Evolutionary conservation across 2,113 vertebrate species (phyloP).

Genomic region (Gorsachius goisagi): DNA sequence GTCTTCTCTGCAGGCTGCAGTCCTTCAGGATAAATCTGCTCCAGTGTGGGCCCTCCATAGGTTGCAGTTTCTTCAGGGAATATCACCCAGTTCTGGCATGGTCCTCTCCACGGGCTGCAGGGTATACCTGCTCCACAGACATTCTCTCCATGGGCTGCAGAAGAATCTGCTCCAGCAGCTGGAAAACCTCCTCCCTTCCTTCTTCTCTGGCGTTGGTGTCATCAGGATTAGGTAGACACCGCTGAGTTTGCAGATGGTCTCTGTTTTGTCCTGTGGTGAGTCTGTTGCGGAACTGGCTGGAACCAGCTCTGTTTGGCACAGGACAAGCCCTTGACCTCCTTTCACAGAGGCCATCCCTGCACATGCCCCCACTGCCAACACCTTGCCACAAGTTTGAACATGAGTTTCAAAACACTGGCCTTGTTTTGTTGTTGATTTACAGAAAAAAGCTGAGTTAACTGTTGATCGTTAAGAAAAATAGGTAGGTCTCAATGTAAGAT

Average conservation of each 20-base stretch:
- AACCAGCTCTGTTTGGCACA: rapidly evolving
- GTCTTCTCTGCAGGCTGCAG: not conserved
- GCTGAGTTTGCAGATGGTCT: not conserved
- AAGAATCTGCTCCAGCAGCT: not conserved
- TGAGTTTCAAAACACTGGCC: not conserved
- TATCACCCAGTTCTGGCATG: not conserved
- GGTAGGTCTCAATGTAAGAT: not conserved
- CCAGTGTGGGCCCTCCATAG: not conserved
- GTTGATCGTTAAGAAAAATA: not conserved
- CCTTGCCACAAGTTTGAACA: not conserved
- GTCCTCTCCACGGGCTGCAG: not conserved
- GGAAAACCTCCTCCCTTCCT: not conserved
- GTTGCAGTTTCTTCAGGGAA: not conserved
- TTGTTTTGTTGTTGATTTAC: not conserved
- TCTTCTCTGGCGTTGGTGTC: not conserved
- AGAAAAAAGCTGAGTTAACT: not conserved
- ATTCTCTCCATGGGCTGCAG: not conserved
- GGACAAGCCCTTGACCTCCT: not conserved
- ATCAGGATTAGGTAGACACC: not conserved
- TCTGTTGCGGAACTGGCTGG: not conserved
- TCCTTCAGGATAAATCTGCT: not conserved
- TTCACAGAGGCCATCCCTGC: not conserved
- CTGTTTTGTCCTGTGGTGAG: rapidly evolving
- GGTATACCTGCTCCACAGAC: not conserved
- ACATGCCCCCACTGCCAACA: not conserved